Evolutionary conservation across 2,888 invertebrate genomes (phyloP).

Genomic region (Alentia gelatinosa): DNA sequence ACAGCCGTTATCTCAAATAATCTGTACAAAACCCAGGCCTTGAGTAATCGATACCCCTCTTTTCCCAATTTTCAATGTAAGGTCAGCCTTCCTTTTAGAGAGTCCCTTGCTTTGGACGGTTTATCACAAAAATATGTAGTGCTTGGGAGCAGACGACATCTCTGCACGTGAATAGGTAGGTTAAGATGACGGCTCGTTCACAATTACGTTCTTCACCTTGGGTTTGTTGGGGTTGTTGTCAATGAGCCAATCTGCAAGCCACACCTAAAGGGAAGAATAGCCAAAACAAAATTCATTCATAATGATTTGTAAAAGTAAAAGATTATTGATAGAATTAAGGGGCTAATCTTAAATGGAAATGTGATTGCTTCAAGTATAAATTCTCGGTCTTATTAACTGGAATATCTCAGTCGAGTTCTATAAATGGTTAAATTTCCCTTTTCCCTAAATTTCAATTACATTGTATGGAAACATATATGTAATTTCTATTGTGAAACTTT

Average conservation of each 20-base stretch:
- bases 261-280: constrained; percentile 80
- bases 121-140: background rate
- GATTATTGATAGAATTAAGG: too few species aligned
- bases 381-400: too few species aligned
- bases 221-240: constrained; percentile 89
- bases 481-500: too few species aligned
- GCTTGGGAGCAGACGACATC: background rate
- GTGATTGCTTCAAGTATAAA: too few species aligned
- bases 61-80: background rate
- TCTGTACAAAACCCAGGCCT: background rate
- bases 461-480: too few species aligned
- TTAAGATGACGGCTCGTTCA: constrained; percentile 66
- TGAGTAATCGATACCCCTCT: background rate
- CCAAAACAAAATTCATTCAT: too few species aligned
- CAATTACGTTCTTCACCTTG: constrained; percentile 69
- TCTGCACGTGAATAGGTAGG: background rate
- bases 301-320: too few species aligned
- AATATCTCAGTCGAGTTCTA: too few species aligned
- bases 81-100: background rate
- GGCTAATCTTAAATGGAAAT: too few species aligned
- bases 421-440: too few species aligned
- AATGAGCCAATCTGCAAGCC: constrained; percentile 89
- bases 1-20: too few species aligned
- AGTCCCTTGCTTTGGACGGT: background rate
- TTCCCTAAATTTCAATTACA: too few species aligned